Evolutionary conservation across 2,797 vertebrate species (phyloP).

Genomic region (Spinibarbus caldwelli): DNA sequence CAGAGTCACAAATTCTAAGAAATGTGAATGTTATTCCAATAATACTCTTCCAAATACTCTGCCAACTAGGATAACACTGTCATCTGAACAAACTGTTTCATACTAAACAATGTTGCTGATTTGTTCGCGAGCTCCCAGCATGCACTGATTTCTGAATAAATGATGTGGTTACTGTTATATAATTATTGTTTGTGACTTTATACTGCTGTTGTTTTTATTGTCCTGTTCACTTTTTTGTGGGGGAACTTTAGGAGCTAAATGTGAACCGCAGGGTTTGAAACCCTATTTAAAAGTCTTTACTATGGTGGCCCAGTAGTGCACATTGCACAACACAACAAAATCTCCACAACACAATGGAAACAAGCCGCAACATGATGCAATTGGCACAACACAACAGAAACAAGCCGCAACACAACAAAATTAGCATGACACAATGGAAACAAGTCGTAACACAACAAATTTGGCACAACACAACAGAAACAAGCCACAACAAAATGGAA

Average conservation of each 20-base stretch:
- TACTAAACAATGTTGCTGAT: neutral
- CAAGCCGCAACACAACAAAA: too few species aligned
- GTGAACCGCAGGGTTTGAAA: neutral
- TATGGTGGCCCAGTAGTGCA: too few species aligned
- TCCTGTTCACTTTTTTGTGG: neutral
- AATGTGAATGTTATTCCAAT: neutral
- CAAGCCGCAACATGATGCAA: too few species aligned
- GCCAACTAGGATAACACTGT: neutral
- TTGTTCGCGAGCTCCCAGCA: neutral
- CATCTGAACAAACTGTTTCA: neutral
- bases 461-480: too few species aligned
- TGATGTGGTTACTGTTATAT: neutral
- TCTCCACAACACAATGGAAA: too few species aligned
- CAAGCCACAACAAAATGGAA: too few species aligned
- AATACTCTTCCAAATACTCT: neutral
- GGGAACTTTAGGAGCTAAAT: neutral
- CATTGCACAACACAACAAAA: too few species aligned
- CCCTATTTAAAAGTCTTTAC: neutral
- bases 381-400: too few species aligned
- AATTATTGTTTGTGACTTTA: neutral
- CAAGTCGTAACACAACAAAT: too few species aligned
- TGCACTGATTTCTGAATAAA: neutral
- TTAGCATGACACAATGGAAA: too few species aligned
- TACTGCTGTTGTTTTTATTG: neutral
- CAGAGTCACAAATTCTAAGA: neutral